Percentiles rank a stretch among this genome's conserved stretches.
phyloP scores from a whole-genome alignment of 2,888 invertebrate species.

The Papilio protenor region DNA sequence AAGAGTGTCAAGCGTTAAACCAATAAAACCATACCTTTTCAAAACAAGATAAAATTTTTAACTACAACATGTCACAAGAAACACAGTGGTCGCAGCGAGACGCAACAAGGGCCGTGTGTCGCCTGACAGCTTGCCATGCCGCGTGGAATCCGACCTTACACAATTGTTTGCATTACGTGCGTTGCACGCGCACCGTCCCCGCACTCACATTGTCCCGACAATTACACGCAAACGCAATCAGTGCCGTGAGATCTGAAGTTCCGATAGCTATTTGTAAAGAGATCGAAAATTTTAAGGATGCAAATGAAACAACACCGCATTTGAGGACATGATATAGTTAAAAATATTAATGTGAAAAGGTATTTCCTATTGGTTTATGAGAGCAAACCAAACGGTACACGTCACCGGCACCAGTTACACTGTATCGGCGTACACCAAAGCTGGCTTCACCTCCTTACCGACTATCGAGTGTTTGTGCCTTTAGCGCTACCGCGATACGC shows the following conservation, averaged over 20 bases:
- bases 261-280: constrained; percentile 67
- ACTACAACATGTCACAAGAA: constrained; percentile 83
- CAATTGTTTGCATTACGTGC: constrained; percentile 81
- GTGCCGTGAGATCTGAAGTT: constrained; percentile 83
- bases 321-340: constrained; percentile 84
- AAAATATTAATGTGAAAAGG: constrained; percentile 84
- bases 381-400: constrained; percentile 71
- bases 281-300: constrained; percentile 73
- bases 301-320: constrained; percentile 79
- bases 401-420: constrained; percentile 76
- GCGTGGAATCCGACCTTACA: constrained; percentile 83
- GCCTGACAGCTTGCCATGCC: constrained; percentile 72
- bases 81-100: constrained; percentile 71
- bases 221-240: constrained; percentile 76
- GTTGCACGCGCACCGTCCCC: constrained; percentile 38
- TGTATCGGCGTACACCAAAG: constrained; percentile 77
- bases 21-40: constrained; percentile 84
- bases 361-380: constrained; percentile 81
- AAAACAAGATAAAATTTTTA: constrained; percentile 72
- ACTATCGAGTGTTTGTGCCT: constrained; percentile 69
- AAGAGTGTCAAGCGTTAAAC: constrained; percentile 75
- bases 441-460: constrained; percentile 79
- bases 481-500: constrained; percentile 67
- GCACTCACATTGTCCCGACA: constrained; percentile 48
- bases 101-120: constrained; percentile 60